Evolutionary conservation across 1,140 invertebrate genomes (phyloP).

Genomic region (Oscheius sp.): DNA sequence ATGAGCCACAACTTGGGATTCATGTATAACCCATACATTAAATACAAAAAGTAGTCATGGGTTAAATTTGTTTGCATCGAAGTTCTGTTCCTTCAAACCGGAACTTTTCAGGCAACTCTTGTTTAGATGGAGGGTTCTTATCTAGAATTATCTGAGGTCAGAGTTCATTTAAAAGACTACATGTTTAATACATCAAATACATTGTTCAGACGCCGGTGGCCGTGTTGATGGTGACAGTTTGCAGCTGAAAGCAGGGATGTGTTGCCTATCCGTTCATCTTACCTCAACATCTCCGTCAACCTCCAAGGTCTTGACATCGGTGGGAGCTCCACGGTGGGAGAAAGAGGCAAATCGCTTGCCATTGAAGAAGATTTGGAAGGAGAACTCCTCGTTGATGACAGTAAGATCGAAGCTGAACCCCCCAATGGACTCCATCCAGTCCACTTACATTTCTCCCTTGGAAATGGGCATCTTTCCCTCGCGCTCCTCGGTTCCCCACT

Average conservation of each 20-base stretch:
- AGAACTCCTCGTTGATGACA: conserved; percentile 55
- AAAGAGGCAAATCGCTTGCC: conserved; percentile 41
- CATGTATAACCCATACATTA: too few species aligned
- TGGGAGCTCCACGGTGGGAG: conserved; percentile 39
- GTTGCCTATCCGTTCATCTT: neutral
- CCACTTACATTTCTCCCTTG: conserved; percentile 54
- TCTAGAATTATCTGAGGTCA: neutral
- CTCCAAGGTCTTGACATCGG: conserved; percentile 43
- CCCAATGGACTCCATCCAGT: neutral
- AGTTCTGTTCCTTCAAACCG: too few species aligned
- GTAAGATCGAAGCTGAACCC: conserved; percentile 59
- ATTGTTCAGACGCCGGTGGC: conserved; percentile 32
- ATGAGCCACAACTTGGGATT: too few species aligned
- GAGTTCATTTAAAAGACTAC: neutral
- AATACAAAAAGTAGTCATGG: too few species aligned
- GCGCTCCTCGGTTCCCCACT: conserved; percentile 57
- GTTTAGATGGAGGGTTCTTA: too few species aligned
- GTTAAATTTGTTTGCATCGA: too few species aligned
- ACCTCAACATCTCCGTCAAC: conserved; percentile 45
- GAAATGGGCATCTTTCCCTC: conserved; percentile 53
- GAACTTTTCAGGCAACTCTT: too few species aligned
- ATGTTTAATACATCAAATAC: neutral
- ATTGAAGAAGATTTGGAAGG: conserved; percentile 44
- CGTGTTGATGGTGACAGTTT: conserved; percentile 42
- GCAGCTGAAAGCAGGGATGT: neutral